Evolutionary conservation across 2,797 vertebrate species (phyloP).

Genomic region (Esox masquinongy): DNA sequence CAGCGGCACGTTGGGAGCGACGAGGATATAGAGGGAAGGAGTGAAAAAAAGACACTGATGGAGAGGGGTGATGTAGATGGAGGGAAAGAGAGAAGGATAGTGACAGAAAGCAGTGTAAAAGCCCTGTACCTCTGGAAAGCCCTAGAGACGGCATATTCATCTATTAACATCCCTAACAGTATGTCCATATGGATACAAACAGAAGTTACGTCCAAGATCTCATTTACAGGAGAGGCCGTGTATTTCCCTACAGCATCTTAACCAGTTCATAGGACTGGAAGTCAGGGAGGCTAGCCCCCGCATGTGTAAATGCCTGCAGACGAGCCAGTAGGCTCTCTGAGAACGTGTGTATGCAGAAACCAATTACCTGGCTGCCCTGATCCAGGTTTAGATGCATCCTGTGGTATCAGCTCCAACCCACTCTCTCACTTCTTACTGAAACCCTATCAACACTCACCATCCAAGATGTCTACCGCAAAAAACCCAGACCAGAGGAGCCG

Average conservation of each 20-base stretch:
- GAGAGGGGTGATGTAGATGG: too few species aligned
- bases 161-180: neutral
- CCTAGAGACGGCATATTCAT: neutral
- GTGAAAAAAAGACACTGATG: neutral
- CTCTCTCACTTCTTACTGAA: conserved; percentile 2
- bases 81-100: neutral
- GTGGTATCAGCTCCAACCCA: conserved; percentile 1
- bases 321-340: conserved; percentile 13
- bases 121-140: conserved; percentile 2
- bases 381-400: conserved; percentile 5
- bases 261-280: neutral
- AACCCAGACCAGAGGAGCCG: conserved; percentile 29
- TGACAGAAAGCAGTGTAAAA: conserved; percentile 31
- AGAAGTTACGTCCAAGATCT: neutral
- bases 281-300: conserved; percentile 7
- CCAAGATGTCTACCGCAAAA: conserved; percentile 20
- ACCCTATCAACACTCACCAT: conserved; percentile 19
- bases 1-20: neutral
- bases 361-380: neutral
- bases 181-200: neutral
- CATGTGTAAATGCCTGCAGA: conserved; percentile 9
- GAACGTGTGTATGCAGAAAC: conserved; percentile 12
- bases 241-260: neutral
- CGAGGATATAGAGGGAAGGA: neutral
- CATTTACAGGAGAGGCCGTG: neutral